phyloP scores from a whole-genome alignment of 1,140 invertebrate species.

The Triops cancriformis region DNA sequence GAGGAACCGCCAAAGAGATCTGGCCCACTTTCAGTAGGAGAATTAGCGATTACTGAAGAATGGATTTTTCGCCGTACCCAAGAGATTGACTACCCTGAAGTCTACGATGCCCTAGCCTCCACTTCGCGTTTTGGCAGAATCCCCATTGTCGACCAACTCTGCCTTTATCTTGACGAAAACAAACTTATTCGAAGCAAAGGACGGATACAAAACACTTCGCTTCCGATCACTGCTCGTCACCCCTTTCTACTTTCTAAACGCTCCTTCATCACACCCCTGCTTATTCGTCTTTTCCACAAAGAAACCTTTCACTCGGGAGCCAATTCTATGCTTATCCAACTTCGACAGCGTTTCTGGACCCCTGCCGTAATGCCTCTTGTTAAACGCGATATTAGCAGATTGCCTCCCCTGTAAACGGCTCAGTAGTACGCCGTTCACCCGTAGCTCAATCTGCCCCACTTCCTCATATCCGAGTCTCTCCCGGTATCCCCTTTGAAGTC shows the following conservation, averaged over 20 bases:
- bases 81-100: neutral
- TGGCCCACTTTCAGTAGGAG: neutral
- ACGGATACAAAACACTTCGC: neutral
- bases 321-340: neutral
- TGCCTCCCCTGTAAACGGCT: neutral
- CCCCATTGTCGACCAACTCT: neutral
- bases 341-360: constrained; percentile 10
- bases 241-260: neutral
- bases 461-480: neutral
- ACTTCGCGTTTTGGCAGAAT: neutral
- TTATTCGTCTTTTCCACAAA: neutral
- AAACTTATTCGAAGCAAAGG: neutral
- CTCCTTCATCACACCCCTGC: neutral
- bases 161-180: neutral
- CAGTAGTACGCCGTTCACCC: neutral
- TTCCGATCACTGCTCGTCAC: neutral
- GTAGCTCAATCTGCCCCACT: neutral
- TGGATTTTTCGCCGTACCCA: neutral
- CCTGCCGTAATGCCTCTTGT: neutral
- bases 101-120: neutral
- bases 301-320: constrained; percentile 7
- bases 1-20: neutral
- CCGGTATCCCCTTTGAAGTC: neutral
- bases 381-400: neutral
- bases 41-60: neutral